Evolutionary conservation across 2,113 vertebrate genomes (phyloP), one percentile per base, ranked within the genome.

Genomic region (Engystomops pustulosus): DNA sequence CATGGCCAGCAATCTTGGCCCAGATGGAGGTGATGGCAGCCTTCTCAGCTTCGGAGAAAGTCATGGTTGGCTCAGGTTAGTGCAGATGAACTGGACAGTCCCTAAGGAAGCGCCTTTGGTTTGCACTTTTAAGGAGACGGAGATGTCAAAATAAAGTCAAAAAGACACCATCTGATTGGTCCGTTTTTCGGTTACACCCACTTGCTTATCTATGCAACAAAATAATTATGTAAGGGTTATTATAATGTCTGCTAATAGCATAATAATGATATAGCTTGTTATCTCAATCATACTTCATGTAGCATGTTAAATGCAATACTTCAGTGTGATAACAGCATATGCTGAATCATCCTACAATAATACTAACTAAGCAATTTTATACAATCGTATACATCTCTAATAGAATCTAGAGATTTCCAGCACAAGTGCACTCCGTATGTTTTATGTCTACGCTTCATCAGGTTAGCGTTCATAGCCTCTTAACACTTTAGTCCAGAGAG

Each of bases 41-140:
- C 38, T 41, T 41, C 38, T 41, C 38, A 41, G 38, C 8, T 41
- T 41, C 38, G 8, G 38, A 41, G 38, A 41, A 41, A 41, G 38
- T 41, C 38, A 41, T 41, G 38, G 38, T 41, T 41, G 38, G 38
- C 8, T 41, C 38, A 41, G 44, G 44, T 47, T 2, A 47, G 44
- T 47, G 38, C 44, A 47, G 44, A 10, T 5, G 7, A 47, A 47
- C 44, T 47, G 44, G 44, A 47, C 44, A 6, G 8, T 10, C n/a
- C n/a, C n/a, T n/a, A n/a, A n/a, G n/a, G n/a, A n/a, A n/a, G n/a
- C n/a, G 45, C 0, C 18, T 32, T 25, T 47, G 36, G 8, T 14
- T 20, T 23, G 8, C 27, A 20, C 62, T 80, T 80, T 69, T 69
- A 80, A 80, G 69, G 79, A 78, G 14, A 60, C 23, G n/a, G 38